Base-by-base conservation (phyloP, 2,888 invertebrate genomes). In the Steinernema scapterisci region DNA sequence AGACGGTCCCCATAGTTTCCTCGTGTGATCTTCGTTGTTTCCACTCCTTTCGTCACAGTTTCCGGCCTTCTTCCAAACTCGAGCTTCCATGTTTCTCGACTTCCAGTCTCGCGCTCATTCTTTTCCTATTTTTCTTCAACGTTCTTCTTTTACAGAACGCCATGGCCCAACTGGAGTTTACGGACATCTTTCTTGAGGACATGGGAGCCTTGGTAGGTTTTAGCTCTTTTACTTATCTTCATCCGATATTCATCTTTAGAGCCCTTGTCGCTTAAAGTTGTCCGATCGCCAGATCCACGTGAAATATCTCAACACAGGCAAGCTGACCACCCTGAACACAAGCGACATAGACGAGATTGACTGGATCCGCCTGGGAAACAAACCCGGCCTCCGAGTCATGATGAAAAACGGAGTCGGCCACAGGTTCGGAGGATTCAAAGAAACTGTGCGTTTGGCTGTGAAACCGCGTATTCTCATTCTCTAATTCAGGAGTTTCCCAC, bases 261-360 rank as follows among this genome's bases (percentile, higher is more conserved):
- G 93, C 71, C 92, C 93, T 7, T 97, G 97, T 0, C 92, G 94
- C 77, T 89, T 99, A 45, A 96, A 96, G 89, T 91, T 99, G 88
- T 94, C 95, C 0, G 95, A 95, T 80, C 93, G 93, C 86, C 92
- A 92, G 83, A 92, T 97, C 45, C 91, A 93, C 70, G 99, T 96
- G 88, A 97, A 97, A 88, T 97, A 96, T 89, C 93, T 91, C 80
- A 95, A 95, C 89, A 97, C 97, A 0, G 97, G 97, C 0, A 96
- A 95, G 70, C 76, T 83, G n/a, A 73, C 74, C n/a, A 81, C 80
- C 0, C 92, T 97, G 79, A 90, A 91, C 45, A 91, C 92, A 0
- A 90, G 91, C 70, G 97, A 97, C 82, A 93, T 99, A 85, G 95
- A 96, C 73, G 89, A 93, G 75, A 93, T 95, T 0, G 93, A 94